These are phyloP conservation scores for Lutraria rhynchaena DNA, from an alignment of 1,140 invertebrate genomes.

Conservation along the genomic window DNA sequence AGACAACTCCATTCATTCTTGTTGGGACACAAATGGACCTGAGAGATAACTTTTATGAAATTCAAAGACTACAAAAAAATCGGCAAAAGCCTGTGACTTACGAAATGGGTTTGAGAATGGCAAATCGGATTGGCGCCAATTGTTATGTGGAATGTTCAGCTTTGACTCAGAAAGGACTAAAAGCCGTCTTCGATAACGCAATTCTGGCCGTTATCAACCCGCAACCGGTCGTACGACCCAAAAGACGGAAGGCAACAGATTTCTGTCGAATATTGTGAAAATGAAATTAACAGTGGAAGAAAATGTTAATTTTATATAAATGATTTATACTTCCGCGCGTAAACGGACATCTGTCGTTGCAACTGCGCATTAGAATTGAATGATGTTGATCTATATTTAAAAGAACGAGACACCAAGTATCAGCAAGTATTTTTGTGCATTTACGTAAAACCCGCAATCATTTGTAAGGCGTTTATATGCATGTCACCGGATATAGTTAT, in stretches of 20 bases:
- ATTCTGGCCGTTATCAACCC: constrained; percentile 74
- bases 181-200: constrained; percentile 77
- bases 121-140: constrained; percentile 88
- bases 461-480: too few relatives aligned
- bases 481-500: too few relatives aligned
- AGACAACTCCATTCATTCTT: constrained; percentile 91
- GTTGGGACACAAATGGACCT: constrained; percentile 84
- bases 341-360: too few relatives aligned
- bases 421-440: too few relatives aligned
- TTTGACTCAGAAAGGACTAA: constrained; percentile 82
- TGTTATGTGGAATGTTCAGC: constrained; percentile 95
- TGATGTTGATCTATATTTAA: too few relatives aligned
- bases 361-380: too few relatives aligned
- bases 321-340: too few relatives aligned
- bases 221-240: constrained; percentile 59
- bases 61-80: constrained; percentile 94
- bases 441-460: too few relatives aligned
- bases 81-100: constrained; percentile 90
- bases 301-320: too few relatives aligned
- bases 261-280: constrained; percentile 43
- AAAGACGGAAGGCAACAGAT: constrained; percentile 15
- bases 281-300: not conserved
- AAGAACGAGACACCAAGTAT: too few relatives aligned
- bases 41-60: constrained; percentile 81
- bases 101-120: constrained; percentile 89